Evolutionary conservation across 1,140 invertebrate species (phyloP).

Genomic region (Halyomorpha halys): DNA sequence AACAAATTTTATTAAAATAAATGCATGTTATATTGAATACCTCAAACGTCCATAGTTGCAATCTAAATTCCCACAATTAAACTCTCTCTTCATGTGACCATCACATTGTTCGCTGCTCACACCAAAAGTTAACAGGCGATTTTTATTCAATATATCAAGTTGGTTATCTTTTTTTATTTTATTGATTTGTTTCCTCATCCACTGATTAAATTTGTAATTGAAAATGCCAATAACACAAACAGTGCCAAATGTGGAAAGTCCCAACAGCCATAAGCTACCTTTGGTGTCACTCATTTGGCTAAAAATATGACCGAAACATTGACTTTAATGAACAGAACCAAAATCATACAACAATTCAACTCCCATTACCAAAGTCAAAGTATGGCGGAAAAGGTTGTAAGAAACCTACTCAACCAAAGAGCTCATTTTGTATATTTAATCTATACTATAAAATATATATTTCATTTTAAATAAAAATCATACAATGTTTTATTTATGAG

Average conservation of each 20-base stretch:
- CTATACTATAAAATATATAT: too few species aligned
- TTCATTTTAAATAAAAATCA: too few species aligned
- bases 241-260: neutral
- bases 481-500: too few species aligned
- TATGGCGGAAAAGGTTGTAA: too few species aligned
- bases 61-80: slow-evolving; percentile 11
- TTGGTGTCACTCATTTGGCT: too few species aligned
- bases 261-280: too few species aligned
- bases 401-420: too few species aligned
- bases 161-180: neutral
- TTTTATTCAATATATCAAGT: neutral
- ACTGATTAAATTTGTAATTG: neutral
- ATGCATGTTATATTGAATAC: neutral
- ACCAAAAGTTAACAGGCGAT: slow-evolving; percentile 1
- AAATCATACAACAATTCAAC: too few species aligned
- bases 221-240: neutral
- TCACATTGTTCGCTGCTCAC: neutral
- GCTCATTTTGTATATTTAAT: too few species aligned
- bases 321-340: too few species aligned
- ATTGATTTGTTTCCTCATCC: neutral
- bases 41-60: slow-evolving; percentile 13
- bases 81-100: neutral
- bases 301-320: too few species aligned
- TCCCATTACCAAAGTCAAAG: too few species aligned
- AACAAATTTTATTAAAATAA: neutral